These are phyloP conservation scores for Caenorhabditis plicata DNA, from an alignment of 2,888 invertebrate species.

Conservation along the genomic window DNA sequence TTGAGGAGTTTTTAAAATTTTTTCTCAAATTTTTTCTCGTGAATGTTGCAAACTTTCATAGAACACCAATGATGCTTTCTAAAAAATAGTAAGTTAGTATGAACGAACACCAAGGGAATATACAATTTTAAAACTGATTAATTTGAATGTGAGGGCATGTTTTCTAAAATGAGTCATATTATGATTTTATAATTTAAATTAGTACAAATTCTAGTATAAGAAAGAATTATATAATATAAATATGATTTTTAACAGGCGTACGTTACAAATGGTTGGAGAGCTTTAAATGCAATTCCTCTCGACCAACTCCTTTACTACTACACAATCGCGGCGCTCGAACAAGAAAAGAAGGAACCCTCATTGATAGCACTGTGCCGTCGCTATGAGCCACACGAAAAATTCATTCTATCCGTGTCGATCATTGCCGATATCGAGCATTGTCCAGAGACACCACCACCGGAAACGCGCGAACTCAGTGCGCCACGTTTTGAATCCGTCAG, in stretches of 20 bases:
- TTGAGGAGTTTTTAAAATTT: no score
- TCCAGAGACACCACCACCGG: conserved; percentile 64
- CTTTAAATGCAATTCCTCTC: conserved; percentile 73
- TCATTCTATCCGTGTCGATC: conserved; percentile 74
- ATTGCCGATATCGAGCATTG: conserved; percentile 66
- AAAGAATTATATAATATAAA: no score
- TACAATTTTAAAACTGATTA: no score
- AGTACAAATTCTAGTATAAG: no score
- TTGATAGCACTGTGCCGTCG: conserved; percentile 76
- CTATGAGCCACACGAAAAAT: conserved; percentile 79
- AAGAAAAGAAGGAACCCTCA: conserved; percentile 60
- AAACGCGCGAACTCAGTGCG: conserved; percentile 35
- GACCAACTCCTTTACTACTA: conserved; percentile 61
- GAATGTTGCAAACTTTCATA: no score
- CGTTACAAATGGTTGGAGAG: conserved; percentile 73
- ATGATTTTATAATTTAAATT: no score
- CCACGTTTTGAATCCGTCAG: conserved; percentile 25
- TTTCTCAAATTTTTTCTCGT: no score
- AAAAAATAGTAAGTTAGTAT: no score
- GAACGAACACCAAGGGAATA: no score
- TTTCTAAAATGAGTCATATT: no score
- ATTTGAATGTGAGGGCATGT: no score
- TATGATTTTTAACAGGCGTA: conserved; percentile 29
- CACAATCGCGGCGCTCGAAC: conserved; percentile 52
- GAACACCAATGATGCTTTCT: no score